Evolutionary conservation across 2,888 invertebrate genomes (phyloP).

Genomic region (Diarsia mendica): DNA sequence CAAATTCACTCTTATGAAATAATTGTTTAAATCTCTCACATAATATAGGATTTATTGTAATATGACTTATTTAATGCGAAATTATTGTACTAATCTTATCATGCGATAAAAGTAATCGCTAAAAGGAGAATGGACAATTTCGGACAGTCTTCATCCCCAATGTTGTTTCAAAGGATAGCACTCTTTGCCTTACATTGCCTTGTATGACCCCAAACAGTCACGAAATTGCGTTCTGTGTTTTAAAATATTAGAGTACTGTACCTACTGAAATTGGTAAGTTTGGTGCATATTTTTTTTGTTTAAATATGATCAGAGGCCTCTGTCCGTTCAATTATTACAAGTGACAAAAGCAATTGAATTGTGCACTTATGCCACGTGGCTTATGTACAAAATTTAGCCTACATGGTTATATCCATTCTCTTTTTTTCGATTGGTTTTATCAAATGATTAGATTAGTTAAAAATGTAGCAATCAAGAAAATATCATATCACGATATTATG

Average conservation of each 20-base stretch:
- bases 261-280: not conserved
- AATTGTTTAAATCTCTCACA: no score
- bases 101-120: constrained; percentile 27
- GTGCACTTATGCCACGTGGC: no score
- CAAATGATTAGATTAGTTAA: constrained; percentile 34
- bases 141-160: not conserved
- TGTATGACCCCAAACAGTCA: not conserved
- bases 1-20: no score
- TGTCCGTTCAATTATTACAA: not conserved
- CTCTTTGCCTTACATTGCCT: not conserved
- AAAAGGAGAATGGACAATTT: constrained; percentile 17
- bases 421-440: constrained; percentile 25
- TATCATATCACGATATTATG: constrained; percentile 56
- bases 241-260: not conserved
- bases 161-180: not conserved
- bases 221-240: not conserved
- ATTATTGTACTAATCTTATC: constrained; percentile 30
- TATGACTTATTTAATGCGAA: constrained; percentile 44
- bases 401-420: not conserved
- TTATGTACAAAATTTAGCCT: no score
- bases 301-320: not conserved
- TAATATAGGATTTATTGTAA: no score
- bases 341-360: not conserved
- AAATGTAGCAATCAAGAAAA: constrained; percentile 36
- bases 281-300: not conserved